Conservation (phyloP, 1,140 invertebrate genomes). For the Drosophila subobscura region DNA sequence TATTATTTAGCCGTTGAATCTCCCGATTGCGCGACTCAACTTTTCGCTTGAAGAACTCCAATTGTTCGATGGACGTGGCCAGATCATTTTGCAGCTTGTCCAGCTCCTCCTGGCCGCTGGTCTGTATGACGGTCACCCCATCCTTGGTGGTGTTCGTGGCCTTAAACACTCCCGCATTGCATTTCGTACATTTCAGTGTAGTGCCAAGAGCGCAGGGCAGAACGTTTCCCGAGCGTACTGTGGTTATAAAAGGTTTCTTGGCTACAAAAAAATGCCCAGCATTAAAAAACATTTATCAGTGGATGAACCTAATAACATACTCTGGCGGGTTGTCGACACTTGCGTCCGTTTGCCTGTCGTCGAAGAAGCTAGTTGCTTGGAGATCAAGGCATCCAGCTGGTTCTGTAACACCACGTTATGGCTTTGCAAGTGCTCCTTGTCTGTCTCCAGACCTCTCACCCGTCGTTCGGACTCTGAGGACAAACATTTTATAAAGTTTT, state of each 20-base stretch:
- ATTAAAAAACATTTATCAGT: not conserved
- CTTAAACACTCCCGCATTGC: conserved; percentile 64
- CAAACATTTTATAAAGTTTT: not conserved
- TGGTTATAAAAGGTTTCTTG: conserved; percentile 79
- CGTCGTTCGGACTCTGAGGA: conserved; percentile 53
- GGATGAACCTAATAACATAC: conserved; percentile 21
- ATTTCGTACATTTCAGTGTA: conserved; percentile 70
- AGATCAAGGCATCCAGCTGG: conserved; percentile 55
- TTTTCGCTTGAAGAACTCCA: conserved; percentile 71
- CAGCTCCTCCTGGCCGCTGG: conserved; percentile 52
- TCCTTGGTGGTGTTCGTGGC: conserved; percentile 49
- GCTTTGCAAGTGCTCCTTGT: conserved; percentile 71
- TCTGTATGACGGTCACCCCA: conserved; percentile 49
- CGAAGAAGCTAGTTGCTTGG: conserved; percentile 57
- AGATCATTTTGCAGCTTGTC: conserved; percentile 69
- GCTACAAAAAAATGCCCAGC: conserved; percentile 23
- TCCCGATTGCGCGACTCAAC: conserved; percentile 85
- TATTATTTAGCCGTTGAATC: conserved; percentile 85
- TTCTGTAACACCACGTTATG: conserved; percentile 70
- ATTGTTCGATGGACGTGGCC: conserved; percentile 49
- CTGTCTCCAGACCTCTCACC: conserved; percentile 68
- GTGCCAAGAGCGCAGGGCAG: conserved; percentile 50
- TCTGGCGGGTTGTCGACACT: conserved; percentile 8
- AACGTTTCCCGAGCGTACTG: conserved; percentile 66
- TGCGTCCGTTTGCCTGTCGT: conserved; percentile 33